These are phyloP conservation scores for Drosophila atripex DNA, from an alignment of 2,888 invertebrate genomes.

Conservation along the genomic window DNA sequence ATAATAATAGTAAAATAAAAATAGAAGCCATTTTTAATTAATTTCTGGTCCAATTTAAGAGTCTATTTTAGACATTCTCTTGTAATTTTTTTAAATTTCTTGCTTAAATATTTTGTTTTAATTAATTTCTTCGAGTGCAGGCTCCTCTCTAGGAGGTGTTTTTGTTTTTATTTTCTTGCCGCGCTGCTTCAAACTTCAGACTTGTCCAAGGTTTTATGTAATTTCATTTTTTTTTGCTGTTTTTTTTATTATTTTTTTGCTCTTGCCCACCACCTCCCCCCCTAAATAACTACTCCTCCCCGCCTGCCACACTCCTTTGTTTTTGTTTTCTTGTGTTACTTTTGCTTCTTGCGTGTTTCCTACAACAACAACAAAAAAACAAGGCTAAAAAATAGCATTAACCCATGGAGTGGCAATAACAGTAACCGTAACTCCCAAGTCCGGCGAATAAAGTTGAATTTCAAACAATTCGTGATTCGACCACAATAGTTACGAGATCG, in stretches of 20 bases:
- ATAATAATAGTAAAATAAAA: not conserved
- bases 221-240: constrained; percentile 38
- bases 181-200: not conserved
- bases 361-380: constrained; percentile 35
- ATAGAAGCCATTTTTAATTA: too few species aligned
- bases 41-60: too few species aligned
- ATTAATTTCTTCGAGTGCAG: constrained; percentile 1
- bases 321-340: constrained; percentile 39
- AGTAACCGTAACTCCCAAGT: constrained; percentile 30
- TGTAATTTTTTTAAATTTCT: not conserved
- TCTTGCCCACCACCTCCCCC: not conserved
- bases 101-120: not conserved
- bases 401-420: constrained; percentile 26
- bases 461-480: constrained; percentile 66
- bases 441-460: constrained; percentile 47
- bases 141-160: not conserved
- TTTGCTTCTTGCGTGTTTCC: constrained; percentile 67
- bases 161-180: not conserved
- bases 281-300: not conserved
- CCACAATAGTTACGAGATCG: constrained; percentile 37
- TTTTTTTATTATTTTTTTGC: constrained; percentile 25
- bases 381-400: constrained; percentile 26
- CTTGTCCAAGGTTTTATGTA: constrained; percentile 37
- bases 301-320: constrained; percentile 15
- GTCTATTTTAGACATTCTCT: too few species aligned